Base-by-base conservation (phyloP, 92 coral and sea anemone genomes). In the Anthopleura xanthogrammica region DNA sequence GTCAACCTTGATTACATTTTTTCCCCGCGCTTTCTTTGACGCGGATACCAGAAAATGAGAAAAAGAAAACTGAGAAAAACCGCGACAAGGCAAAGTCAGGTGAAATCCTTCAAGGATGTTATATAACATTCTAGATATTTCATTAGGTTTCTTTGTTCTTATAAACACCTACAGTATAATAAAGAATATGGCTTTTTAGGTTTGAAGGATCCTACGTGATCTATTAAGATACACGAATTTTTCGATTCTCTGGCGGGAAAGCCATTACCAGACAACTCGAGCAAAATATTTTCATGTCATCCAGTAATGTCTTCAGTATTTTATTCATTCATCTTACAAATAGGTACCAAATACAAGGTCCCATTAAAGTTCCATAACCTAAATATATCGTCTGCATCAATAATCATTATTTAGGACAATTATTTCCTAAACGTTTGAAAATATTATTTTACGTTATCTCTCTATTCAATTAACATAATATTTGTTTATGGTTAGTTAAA, bases 321-420 rank as follows among this genome's bases (percentile, higher is more conserved):
- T 58, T 23, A 79, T 9, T 14, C 54, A 73, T 58, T 60, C 14
- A 43, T 56, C 46, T 65, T 80, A 41, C 52, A 56, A 65, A 80
- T 80, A 60, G 43, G 48, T 43, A 71, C 23, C 76, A 80, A 80
- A 80, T 42, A 80, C 5, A 40, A 29, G 41, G 16, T 36, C 74
- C 41, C 82, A 80, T 80, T 80, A 80, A 80, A 80, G 72, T 72
- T 75, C 83, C 48, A 80, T 80, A 80, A 62, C 66, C 50, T 80
- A 80, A 80, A 42, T 41, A 72, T 40, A 62, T 80, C 46, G 41
- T 80, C 72, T 10, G 56, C 70, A 62, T 56, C 29, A 14, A 64
- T 80, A 80, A 80, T 80, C 66, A 60, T 55, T 79, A 55, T 62
- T 79, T 42, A 60, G 73, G 52, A 42, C 83, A 80, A 62, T 80